Percentiles rank a stretch among this genome's conserved stretches.
These are phyloP conservation scores for Parotia lawesii DNA, from an alignment of 2,113 vertebrate species.

Conservation along the genomic window DNA sequence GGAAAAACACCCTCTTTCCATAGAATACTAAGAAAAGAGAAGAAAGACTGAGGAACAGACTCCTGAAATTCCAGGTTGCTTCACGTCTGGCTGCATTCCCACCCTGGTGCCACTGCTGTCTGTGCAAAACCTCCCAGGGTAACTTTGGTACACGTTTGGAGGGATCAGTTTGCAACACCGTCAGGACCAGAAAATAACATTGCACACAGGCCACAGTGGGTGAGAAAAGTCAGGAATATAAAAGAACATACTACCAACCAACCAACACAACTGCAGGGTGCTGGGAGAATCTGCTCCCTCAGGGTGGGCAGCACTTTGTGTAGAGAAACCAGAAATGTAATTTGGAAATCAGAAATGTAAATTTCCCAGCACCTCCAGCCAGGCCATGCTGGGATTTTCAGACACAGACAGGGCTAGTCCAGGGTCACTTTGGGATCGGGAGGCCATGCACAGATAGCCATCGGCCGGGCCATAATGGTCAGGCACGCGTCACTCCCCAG, in stretches of 20 bases:
- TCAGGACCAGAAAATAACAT: not conserved
- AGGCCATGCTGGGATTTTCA: not conserved
- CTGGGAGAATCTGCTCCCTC: rapidly evolving
- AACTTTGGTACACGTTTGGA: not conserved
- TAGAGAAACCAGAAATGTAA: not conserved
- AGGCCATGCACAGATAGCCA: not conserved
- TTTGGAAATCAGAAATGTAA: not conserved
- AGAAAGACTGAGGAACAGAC: not conserved
- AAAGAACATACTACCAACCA: rapidly evolving
- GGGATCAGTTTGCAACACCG: not conserved
- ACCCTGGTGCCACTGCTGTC: not conserved
- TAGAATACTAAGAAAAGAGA: not conserved
- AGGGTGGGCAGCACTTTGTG: not conserved
- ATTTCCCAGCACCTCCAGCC: not conserved
- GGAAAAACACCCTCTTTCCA: not conserved
- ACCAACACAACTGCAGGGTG: not conserved
- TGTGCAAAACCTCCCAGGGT: not conserved
- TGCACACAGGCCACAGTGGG: rapidly evolving
- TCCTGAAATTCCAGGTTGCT: not conserved
- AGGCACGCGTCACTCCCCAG: constrained; percentile 36
- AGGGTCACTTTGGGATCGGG: not conserved
- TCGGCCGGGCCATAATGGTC: not conserved
- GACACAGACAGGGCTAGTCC: not conserved
- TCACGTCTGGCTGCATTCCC: not conserved
- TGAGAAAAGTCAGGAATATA: not conserved